These are phyloP conservation scores for Cheirogaleus major DNA, from an alignment of 2,797 vertebrate species.

Conservation along the genomic window DNA sequence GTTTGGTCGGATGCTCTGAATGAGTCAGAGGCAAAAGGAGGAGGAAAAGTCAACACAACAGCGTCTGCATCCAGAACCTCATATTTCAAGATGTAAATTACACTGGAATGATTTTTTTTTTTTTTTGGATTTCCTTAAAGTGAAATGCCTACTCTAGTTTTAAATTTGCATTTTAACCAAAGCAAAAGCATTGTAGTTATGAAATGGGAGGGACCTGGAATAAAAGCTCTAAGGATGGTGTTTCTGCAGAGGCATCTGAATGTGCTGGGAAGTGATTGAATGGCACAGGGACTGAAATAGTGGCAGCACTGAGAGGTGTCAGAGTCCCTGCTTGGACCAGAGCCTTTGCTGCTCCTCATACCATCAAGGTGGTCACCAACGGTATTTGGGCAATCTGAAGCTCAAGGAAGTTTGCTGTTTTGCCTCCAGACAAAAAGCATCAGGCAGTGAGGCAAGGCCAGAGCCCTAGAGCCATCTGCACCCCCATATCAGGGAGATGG, in stretches of 20 bases:
- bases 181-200: neutral
- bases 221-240: neutral
- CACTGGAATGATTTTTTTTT: neutral
- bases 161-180: neutral
- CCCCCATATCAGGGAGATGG: neutral
- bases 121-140: neutral
- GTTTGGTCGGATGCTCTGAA: neutral
- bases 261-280: neutral
- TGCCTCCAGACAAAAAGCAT: neutral
- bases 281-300: accelerated
- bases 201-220: neutral
- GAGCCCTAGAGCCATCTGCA: neutral
- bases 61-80: neutral
- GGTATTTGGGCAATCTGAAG: neutral
- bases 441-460: neutral
- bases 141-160: neutral
- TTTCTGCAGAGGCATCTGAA: neutral
- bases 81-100: neutral
- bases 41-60: neutral
- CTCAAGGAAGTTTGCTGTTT: neutral
- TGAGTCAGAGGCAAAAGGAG: neutral
- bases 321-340: neutral
- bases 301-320: neutral
- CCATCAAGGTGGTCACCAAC: neutral
- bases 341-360: neutral